Conservation (phyloP, 2,888 invertebrate genomes). For the Chrysolina americana region DNA sequence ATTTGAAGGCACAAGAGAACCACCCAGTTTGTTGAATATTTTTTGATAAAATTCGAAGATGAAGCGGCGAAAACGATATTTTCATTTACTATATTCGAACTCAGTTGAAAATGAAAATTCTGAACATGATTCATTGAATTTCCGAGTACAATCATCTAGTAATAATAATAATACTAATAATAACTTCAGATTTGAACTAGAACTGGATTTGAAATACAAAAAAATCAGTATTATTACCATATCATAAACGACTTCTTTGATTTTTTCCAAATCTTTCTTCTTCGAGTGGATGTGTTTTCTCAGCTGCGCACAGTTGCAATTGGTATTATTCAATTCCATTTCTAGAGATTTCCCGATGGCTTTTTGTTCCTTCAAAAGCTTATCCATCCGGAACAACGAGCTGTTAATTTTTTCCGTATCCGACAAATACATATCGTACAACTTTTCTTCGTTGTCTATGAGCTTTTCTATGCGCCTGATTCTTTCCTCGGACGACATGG, state of each 20-base stretch:
- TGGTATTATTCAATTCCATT: slow-evolving; percentile 71
- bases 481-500: slow-evolving; percentile 70
- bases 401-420: slow-evolving; percentile 56
- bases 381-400: slow-evolving; percentile 48
- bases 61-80: background rate
- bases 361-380: slow-evolving; percentile 52
- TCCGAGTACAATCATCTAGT: no score
- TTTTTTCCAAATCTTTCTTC: slow-evolving; percentile 70
- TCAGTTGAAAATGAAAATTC: no score
- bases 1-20: background rate
- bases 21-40: background rate
- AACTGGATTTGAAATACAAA: no score
- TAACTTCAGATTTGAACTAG: no score
- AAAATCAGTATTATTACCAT: slow-evolving; percentile 72
- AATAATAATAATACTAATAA: no score
- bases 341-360: slow-evolving; percentile 63
- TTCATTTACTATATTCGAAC: background rate
- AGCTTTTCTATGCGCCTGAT: slow-evolving; percentile 75
- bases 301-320: slow-evolving; percentile 71
- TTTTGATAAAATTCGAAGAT: background rate
- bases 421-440: slow-evolving; percentile 45
- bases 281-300: slow-evolving; percentile 69
- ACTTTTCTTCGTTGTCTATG: slow-evolving; percentile 72
- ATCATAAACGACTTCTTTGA: slow-evolving; percentile 76
- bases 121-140: no score